Percentiles rank a stretch among this genome's conserved stretches.
These are phyloP conservation scores for Hedya salicella DNA, from an alignment of 2,888 invertebrate species.

Conservation along the genomic window DNA sequence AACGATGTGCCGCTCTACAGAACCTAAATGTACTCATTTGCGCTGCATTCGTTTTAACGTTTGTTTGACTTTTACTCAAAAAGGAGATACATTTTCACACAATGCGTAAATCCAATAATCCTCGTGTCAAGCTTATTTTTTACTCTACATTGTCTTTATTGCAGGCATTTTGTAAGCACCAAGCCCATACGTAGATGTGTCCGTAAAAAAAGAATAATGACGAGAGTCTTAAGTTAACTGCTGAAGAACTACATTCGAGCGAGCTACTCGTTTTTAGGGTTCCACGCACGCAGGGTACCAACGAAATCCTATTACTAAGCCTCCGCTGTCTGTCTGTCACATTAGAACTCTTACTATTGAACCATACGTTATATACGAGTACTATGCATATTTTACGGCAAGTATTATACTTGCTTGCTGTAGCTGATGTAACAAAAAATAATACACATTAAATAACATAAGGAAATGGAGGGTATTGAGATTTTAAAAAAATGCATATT, in stretches of 20 bases:
- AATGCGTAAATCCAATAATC: constrained; percentile 4
- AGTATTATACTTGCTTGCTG: too few species aligned
- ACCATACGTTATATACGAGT: too few species aligned
- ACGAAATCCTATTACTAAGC: too few species aligned
- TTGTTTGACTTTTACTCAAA: constrained; percentile 9
- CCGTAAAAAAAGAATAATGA: background rate
- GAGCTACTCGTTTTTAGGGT: too few species aligned
- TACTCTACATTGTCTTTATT: constrained; percentile 8
- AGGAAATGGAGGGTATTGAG: too few species aligned
- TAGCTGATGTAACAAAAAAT: too few species aligned
- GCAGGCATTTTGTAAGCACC: background rate
- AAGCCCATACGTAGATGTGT: constrained; percentile 3
- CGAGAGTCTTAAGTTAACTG: background rate
- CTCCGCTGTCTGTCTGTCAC: too few species aligned
- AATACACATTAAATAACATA: too few species aligned
- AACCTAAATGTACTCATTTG: background rate
- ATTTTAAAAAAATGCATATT: too few species aligned
- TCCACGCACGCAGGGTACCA: too few species aligned
- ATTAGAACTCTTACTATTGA: too few species aligned
- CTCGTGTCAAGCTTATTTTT: constrained; percentile 1
- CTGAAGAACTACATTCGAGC: background rate
- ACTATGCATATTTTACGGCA: too few species aligned
- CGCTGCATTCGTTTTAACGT: background rate
- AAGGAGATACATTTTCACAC: constrained; percentile 20
- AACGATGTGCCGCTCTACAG: background rate